These are phyloP conservation scores for Prorops nasuta DNA, from an alignment of 1,140 invertebrate genomes.

Conservation along the genomic window DNA sequence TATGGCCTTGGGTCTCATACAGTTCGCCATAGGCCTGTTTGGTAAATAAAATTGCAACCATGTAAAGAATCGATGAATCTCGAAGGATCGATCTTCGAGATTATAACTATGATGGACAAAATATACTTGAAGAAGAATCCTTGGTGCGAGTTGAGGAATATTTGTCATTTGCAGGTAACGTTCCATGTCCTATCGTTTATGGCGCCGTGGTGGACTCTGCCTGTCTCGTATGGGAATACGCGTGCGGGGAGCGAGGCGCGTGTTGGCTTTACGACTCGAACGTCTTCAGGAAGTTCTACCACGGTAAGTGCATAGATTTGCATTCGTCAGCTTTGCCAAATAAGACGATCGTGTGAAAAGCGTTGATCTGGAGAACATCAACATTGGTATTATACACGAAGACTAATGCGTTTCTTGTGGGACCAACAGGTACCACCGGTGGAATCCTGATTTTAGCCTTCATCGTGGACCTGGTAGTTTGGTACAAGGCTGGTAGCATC, in stretches of 20 bases:
- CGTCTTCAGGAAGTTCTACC: conserved; percentile 79
- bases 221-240: conserved; percentile 82
- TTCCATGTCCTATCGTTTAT: conserved; percentile 90
- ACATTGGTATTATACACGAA: too few species aligned
- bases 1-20: conserved; percentile 90
- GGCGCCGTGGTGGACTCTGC: conserved; percentile 89
- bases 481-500: conserved; percentile 78
- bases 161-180: conserved; percentile 64
- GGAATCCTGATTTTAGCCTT: conserved; percentile 79
- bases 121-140: too few species aligned
- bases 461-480: conserved; percentile 78
- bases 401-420: too few species aligned
- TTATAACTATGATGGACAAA: too few species aligned
- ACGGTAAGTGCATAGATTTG: conserved; percentile 62
- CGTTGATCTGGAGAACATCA: too few species aligned
- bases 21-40: conserved; percentile 89
- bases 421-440: conserved; percentile 79
- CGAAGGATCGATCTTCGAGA: too few species aligned
- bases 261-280: conserved; percentile 85
- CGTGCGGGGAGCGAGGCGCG: conserved; percentile 74
- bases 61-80: not conserved
- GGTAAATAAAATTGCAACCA: conserved; percentile 61
- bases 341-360: too few species aligned
- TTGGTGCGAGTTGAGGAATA: too few species aligned
- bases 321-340: not conserved